Conservation (phyloP, 2,797 vertebrate genomes). For the Leptodactylus fallax region DNA sequence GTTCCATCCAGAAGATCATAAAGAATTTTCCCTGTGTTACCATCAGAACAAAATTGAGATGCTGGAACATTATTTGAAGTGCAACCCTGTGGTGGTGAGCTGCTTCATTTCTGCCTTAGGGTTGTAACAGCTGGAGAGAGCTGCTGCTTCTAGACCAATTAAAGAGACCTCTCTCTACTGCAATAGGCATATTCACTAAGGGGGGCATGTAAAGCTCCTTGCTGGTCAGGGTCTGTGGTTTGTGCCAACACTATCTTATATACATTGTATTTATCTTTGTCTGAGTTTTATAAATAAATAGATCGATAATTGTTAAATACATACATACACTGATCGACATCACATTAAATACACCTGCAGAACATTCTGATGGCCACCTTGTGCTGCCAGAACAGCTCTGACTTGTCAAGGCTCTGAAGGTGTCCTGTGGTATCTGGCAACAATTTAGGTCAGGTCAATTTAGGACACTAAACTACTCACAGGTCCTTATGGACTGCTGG, state of each 20-base stretch:
- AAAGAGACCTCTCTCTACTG: not conserved
- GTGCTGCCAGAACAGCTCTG: too few species aligned
- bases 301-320: not conserved
- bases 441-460: not conserved
- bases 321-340: not conserved
- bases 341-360: not conserved
- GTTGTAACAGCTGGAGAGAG: slow-evolving; percentile 12
- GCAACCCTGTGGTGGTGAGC: slow-evolving; percentile 14
- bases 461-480: too few species aligned
- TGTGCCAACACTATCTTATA: not conserved
- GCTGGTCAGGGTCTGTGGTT: not conserved
- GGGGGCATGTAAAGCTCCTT: not conserved
- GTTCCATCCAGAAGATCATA: slow-evolving; percentile 25
- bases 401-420: too few species aligned
- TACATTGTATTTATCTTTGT: not conserved
- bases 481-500: too few species aligned
- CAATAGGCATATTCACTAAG: slow-evolving; percentile 6
- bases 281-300: not conserved
- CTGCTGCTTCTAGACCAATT: not conserved
- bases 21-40: slow-evolving; percentile 26
- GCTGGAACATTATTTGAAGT: slow-evolving; percentile 22
- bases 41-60: slow-evolving; percentile 24
- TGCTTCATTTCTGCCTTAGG: slow-evolving; percentile 12
- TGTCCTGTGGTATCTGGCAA: not conserved
- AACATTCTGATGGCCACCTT: too few species aligned